phyloP scores from a whole-genome alignment of 37 sponge, comb jelly and placozoan genomes.

The Halisarca cf. caerulea region DNA sequence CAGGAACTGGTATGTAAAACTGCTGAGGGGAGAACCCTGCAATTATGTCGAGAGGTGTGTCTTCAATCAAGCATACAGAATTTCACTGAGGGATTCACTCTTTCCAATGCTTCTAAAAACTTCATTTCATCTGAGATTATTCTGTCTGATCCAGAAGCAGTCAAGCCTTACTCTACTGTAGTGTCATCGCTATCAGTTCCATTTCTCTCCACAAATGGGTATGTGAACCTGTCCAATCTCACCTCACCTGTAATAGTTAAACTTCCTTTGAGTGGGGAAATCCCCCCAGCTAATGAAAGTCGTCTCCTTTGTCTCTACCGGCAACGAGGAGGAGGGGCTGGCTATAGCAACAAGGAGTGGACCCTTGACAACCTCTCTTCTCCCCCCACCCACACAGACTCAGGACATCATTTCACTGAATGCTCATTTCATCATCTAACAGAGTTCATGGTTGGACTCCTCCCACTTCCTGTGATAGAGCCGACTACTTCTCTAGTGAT shows the following conservation, averaged over 20 bases:
- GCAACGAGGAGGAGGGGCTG: constrained; percentile 33
- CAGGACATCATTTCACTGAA: not conserved
- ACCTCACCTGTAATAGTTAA: constrained; percentile 22
- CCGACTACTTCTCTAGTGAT: constrained; percentile 1
- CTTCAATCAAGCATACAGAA: constrained; percentile 1
- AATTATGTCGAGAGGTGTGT: constrained; percentile 6
- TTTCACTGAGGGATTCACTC: not conserved
- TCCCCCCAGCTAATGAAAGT: not conserved
- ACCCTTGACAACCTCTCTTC: constrained; percentile 28
- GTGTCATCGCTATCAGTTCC: constrained; percentile 33
- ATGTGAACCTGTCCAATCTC: constrained; percentile 23
- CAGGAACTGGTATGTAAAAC: not conserved
- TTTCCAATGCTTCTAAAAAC: not conserved
- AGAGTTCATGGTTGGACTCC: constrained; percentile 63
- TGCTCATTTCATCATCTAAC: constrained; percentile 64
- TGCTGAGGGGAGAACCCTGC: constrained; percentile 8
- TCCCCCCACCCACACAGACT: not conserved
- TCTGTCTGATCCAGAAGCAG: constrained; percentile 30
- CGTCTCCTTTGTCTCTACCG: constrained; percentile 59
- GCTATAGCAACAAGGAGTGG: constrained; percentile 25
- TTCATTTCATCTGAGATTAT: constrained; percentile 26
- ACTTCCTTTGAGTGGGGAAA: constrained; percentile 31
- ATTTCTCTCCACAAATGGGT: constrained; percentile 38
- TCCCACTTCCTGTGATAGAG: constrained; percentile 59
- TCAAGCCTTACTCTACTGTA: constrained; percentile 39